Evolutionary conservation across 2,113 vertebrate species (phyloP), one percentile per base, ranked within the genome.

Genomic region (Pristiophorus japonicus): DNA sequence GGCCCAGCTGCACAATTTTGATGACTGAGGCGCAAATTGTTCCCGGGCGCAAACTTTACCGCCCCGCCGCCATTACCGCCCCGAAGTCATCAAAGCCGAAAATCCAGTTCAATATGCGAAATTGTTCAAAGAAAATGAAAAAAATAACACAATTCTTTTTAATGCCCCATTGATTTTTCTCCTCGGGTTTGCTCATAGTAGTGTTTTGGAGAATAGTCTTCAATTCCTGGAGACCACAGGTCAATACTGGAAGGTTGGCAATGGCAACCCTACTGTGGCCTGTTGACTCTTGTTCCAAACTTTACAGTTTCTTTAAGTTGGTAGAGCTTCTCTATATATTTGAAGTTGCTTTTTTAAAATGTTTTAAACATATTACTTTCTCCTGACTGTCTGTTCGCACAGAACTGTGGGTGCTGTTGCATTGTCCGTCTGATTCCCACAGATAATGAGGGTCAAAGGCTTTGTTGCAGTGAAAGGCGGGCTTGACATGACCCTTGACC

Each of bases 401-500:
- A 16, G 88, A 63, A 91, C 55, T 62, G 88, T 63, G 34, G 59
- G 59, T 63, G 59, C 16, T n/a, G 88, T 63, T 92, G 34, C 59
- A 92, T 92, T 92, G 59, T 92, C 59, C 22, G 34, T 30, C 88
- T 65, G 88, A 65, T 65, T 92, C 34, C 88, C 34, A 22, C 59
- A 92, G 88, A 92, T 94, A 94, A 94, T 94, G 93, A 94, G 66
- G 93, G 93, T 94, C 93, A 70, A 65, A 30, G 42, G 93, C 93
- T 47, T 70, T 94, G 93, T 94, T 67, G 66, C 66, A 51, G 45
- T 94, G 93, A 94, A 94, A 73, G 93, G 42, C 47, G 27, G 14
- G 42, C 45, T 24, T 94, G 93, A 70, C 93, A 67, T 70, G 93
- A 94, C 66, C 93, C 27, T 47, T 94, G 93, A 70, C 93, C 93